These are phyloP conservation scores for Aporophyla nigra DNA, from an alignment of 2,888 invertebrate genomes.

Conservation along the genomic window DNA sequence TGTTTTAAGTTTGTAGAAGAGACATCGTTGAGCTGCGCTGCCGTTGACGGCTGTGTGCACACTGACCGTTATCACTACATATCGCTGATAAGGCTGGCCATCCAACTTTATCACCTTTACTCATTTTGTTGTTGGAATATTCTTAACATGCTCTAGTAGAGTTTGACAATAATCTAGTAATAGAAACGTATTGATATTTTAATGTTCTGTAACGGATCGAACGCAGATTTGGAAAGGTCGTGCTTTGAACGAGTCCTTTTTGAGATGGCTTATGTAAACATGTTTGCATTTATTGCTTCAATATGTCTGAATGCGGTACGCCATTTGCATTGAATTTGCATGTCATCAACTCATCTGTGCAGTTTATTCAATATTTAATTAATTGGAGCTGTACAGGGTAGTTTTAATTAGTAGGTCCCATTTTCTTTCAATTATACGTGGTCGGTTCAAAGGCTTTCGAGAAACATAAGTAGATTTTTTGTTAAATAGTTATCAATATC, in stretches of 20 bases:
- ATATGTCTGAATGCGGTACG: neutral
- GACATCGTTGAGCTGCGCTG: conserved; percentile 67
- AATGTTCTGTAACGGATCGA: neutral
- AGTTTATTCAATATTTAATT: neutral
- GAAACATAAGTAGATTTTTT: neutral
- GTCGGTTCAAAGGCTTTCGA: neutral
- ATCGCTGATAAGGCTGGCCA: conserved; percentile 56
- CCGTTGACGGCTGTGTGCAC: conserved; percentile 55
- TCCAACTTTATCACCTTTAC: conserved; percentile 45
- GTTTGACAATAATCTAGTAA: conserved; percentile 1
- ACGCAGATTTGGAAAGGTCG: conserved; percentile 18
- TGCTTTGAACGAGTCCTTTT: conserved; percentile 4
- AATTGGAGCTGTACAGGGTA: neutral
- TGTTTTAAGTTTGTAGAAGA: conserved; percentile 53
- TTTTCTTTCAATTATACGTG: neutral
- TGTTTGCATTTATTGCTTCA: neutral
- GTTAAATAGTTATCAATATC: neutral
- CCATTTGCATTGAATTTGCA: too few species aligned
- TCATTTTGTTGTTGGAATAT: conserved; percentile 24
- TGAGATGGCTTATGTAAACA: conserved; percentile 15
- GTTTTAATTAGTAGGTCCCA: neutral
- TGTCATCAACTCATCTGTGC: neutral
- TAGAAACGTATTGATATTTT: neutral
- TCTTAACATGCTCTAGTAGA: conserved; percentile 17
- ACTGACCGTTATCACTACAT: conserved; percentile 67